A percentile compares a stretch with the other conserved stretches of the same genome.
Conservation (phyloP, 2,113 vertebrate species). For the Meleagris gallopavo region DNA sequence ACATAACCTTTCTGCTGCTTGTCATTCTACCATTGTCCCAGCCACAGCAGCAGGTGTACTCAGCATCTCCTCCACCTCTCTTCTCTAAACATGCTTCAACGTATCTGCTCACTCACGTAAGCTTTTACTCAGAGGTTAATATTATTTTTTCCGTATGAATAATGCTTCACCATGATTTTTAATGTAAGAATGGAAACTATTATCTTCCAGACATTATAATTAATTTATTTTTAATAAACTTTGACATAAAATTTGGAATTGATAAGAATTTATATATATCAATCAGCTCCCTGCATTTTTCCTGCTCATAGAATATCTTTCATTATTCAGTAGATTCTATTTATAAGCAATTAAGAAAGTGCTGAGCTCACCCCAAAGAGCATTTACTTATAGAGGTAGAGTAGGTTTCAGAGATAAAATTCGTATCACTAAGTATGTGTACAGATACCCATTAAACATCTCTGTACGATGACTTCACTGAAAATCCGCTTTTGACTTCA, state of each 20-base stretch:
- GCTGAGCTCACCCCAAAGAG: neutral
- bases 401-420: slow-evolving; percentile 2
- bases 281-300: neutral
- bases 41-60: neutral
- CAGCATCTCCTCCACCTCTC: neutral
- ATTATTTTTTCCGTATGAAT: neutral
- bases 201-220: neutral
- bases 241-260: neutral
- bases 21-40: neutral
- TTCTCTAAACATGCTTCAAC: neutral
- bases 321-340: neutral
- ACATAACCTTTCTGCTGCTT: neutral
- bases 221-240: neutral
- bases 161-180: neutral
- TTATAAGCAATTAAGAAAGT: slow-evolving; percentile 9
- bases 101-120: neutral
- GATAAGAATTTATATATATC: neutral
- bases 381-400: slow-evolving; percentile 15
- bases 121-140: neutral
- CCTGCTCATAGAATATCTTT: neutral
- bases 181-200: neutral
- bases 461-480: neutral
- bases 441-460: neutral
- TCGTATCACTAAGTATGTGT: neutral
- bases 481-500: neutral